phyloP scores from a whole-genome alignment of 1,140 invertebrate species.

The Drosophila jambulina region DNA sequence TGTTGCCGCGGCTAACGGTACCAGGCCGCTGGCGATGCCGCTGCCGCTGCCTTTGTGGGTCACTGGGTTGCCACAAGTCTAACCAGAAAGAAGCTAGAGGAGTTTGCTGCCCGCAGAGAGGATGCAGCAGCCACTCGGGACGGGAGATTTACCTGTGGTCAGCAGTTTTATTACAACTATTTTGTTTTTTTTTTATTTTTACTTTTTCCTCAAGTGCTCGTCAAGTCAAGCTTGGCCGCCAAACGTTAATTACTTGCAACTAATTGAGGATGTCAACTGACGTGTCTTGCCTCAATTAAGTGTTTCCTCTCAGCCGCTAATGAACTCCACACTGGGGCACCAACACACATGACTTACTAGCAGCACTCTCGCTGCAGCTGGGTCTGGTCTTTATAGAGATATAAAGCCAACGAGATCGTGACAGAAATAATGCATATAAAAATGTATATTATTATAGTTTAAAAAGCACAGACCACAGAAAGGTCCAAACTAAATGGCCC shows the following conservation, averaged over 20 bases:
- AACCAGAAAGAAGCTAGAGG: constrained; percentile 32
- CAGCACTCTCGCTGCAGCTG: constrained; percentile 12
- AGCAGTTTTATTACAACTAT: constrained; percentile 15
- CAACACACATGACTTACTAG: constrained; percentile 51
- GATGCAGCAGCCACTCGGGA: constrained; percentile 25
- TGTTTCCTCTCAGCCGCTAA: constrained; percentile 60
- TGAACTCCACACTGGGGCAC: constrained; percentile 42
- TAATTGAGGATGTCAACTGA: constrained; percentile 82
- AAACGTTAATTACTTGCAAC: constrained; percentile 75
- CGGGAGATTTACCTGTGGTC: constrained; percentile 42
- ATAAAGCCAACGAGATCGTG: constrained; percentile 82
- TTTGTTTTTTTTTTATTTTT: neutral
- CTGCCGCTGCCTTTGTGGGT: constrained; percentile 65
- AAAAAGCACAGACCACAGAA: constrained; percentile 32
- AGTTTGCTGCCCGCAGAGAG: constrained; percentile 29
- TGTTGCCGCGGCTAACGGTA: constrained; percentile 70
- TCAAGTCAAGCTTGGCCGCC: constrained; percentile 40
- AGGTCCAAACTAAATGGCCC: constrained; percentile 59
- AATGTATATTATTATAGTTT: constrained; percentile 79
- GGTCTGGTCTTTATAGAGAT: constrained; percentile 63
- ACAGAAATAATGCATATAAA: constrained; percentile 83
- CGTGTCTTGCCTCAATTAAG: constrained; percentile 72
- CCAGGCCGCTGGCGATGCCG: constrained; percentile 52
- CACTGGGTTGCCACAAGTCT: constrained; percentile 72
- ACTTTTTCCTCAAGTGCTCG: constrained; percentile 5